Conservation (phyloP, 2,888 invertebrate genomes). For the Synanthedon vespiformis region DNA sequence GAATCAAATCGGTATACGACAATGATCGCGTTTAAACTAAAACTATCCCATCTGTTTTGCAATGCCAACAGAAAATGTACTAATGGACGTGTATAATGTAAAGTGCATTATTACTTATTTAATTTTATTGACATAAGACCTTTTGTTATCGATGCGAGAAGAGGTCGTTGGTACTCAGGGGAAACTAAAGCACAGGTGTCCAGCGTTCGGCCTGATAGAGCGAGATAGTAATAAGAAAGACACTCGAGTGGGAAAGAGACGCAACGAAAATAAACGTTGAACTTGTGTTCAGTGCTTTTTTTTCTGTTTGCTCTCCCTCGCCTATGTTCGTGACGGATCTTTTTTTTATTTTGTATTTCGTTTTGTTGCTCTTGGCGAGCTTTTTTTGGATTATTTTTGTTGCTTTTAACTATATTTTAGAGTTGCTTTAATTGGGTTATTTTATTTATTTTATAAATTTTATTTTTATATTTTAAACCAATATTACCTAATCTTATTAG, state of each 20-base stretch:
- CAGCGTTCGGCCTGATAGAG: constrained; percentile 58
- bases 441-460: too few relatives aligned
- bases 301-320: constrained; percentile 65
- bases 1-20: constrained; percentile 70
- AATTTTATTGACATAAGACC: constrained; percentile 27
- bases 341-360: constrained; percentile 43
- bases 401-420: constrained; percentile 65
- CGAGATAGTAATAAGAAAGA: constrained; percentile 30
- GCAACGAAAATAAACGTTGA: constrained; percentile 70
- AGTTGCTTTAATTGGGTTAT: constrained; percentile 23
- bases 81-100: constrained; percentile 15
- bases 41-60: constrained; percentile 57
- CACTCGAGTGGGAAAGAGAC: constrained; percentile 34
- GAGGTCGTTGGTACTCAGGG: constrained; percentile 71
- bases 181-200: constrained; percentile 72
- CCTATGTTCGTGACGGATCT: constrained; percentile 69
- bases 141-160: constrained; percentile 32
- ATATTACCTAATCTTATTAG: too few relatives aligned
- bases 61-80: constrained; percentile 18
- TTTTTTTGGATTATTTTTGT: constrained; percentile 62
- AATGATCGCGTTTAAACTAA: constrained; percentile 61
- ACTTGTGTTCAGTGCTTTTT: constrained; percentile 62
- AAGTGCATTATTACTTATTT: constrained; percentile 22
- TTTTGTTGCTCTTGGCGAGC: constrained; percentile 52
- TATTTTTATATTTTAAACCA: too few relatives aligned